phyloP scores from a whole-genome alignment of 1,140 invertebrate species.

The Macrotrachela quadricornifera region DNA sequence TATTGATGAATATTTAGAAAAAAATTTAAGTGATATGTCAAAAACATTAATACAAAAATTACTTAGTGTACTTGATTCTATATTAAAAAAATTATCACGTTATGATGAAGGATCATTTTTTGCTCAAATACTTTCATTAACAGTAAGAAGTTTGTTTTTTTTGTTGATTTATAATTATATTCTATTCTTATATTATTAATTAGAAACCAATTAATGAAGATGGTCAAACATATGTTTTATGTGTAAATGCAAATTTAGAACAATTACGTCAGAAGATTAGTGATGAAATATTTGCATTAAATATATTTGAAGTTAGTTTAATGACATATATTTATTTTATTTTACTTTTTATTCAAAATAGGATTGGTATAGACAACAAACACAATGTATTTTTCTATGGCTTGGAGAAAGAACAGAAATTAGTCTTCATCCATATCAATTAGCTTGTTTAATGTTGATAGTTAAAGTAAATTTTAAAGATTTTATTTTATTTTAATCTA shows the following conservation, averaged over 20 bases:
- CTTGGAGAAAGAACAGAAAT: slow-evolving; percentile 74
- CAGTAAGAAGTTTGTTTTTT: slow-evolving; percentile 39
- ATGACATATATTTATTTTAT: too few species aligned
- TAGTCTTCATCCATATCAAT: slow-evolving; percentile 82
- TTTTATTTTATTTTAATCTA: neutral
- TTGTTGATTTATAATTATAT: neutral
- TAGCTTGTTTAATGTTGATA: slow-evolving; percentile 81
- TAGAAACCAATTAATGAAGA: slow-evolving; percentile 38
- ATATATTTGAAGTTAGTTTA: slow-evolving; percentile 68
- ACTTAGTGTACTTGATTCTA: slow-evolving; percentile 73
- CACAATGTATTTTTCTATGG: slow-evolving; percentile 81
- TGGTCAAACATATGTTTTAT: slow-evolving; percentile 93
- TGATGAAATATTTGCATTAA: slow-evolving; percentile 91
- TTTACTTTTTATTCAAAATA: slow-evolving; percentile 18
- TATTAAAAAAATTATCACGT: slow-evolving; percentile 71
- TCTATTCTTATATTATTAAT: neutral
- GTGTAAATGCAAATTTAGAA: slow-evolving; percentile 85
- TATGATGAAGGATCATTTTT: slow-evolving; percentile 95
- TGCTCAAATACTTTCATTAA: slow-evolving; percentile 86
- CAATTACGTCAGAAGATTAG: slow-evolving; percentile 83
- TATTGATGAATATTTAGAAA: slow-evolving; percentile 84
- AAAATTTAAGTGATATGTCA: slow-evolving; percentile 67
- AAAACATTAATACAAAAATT: slow-evolving; percentile 72
- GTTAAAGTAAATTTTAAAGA: slow-evolving; percentile 48
- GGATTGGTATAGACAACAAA: slow-evolving; percentile 85